Evolutionary conservation across 2,113 vertebrate species (phyloP), one percentile per base, ranked within the genome.

Genomic region (Odontesthes bonariensis): DNA sequence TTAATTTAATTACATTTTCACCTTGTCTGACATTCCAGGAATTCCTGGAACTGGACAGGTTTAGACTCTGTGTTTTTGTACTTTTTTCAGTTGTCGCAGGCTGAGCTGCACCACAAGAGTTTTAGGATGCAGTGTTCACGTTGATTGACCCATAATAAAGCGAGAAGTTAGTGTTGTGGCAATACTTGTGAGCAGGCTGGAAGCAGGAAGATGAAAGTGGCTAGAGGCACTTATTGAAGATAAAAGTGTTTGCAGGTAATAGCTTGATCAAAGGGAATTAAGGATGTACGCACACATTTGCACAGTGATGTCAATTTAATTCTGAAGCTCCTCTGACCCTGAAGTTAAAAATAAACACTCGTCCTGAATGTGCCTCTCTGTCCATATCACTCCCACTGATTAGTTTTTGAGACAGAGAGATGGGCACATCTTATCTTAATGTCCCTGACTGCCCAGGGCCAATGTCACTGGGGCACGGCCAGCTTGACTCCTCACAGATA

Each of bases 401-500:
- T 51, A 64, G 61, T 12, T 64, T 51, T 27, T 66, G 22, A 32
- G 16, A 8, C n/a, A 53, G 33, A 66, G 20, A 40, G 13, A 3
- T 9, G 8, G 61, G 3, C 14, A 4, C n/a, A 22, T 23, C 42
- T 52, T 38, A 66, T 53, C 49, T 38, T 14, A 23, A 35, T 16
- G 47, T 65, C n/a, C n/a, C 19, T 38, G n/a, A 20, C 44, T 32
- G 44, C 16, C 5, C 40, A 47, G 59, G 20, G 40, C 27, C 23
- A 61, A 20, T 27, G 14, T 12, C 12, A 19, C 11, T 35, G 27
- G 27, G 13, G 16, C 53, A 31, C 14, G 13, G 11, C 3, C 53
- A 53, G 52, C 52, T 23, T 23, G 52, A 53, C 12, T 54, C 12
- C 12, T 58, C 55, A 40, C 35, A 40, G 57, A 59, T 59, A 56